Evolutionary conservation across 2,113 vertebrate species (phyloP).

Genomic region (Nibea albiflora): DNA sequence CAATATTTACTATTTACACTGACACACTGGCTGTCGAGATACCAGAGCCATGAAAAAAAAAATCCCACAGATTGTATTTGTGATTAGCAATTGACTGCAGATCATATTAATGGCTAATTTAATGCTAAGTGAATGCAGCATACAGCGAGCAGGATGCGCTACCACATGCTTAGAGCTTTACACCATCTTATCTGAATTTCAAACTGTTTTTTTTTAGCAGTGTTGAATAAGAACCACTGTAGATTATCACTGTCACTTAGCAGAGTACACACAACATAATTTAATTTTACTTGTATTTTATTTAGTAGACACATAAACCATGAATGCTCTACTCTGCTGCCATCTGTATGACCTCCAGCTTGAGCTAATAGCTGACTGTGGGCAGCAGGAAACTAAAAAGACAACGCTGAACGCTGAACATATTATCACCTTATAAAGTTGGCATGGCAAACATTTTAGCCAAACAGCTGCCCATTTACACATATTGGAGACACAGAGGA

Average conservation of each 20-base stretch:
- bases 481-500: too few relatives aligned
- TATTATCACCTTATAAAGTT: too few relatives aligned
- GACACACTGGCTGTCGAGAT: slow-evolving; percentile 3
- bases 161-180: slow-evolving; percentile 2
- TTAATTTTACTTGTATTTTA: too few relatives aligned
- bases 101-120: slow-evolving; percentile 17
- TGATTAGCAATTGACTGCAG: slow-evolving; percentile 15
- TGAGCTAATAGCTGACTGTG: too few relatives aligned
- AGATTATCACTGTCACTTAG: background rate
- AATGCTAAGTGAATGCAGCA: slow-evolving; percentile 14
- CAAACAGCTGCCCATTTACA: too few relatives aligned
- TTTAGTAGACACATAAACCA: too few relatives aligned
- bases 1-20: slow-evolving; percentile 11
- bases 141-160: background rate
- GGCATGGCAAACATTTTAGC: too few relatives aligned
- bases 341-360: too few relatives aligned
- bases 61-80: slow-evolving; percentile 21
- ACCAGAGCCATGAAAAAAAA: background rate
- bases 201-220: background rate
- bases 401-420: too few relatives aligned
- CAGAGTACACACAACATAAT: too few relatives aligned
- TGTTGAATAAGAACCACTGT: background rate
- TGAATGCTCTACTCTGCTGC: too few relatives aligned
- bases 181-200: background rate
- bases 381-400: too few relatives aligned